Base-by-base conservation (phyloP, 2,113 vertebrate genomes). In the Nerophis ophidion region DNA sequence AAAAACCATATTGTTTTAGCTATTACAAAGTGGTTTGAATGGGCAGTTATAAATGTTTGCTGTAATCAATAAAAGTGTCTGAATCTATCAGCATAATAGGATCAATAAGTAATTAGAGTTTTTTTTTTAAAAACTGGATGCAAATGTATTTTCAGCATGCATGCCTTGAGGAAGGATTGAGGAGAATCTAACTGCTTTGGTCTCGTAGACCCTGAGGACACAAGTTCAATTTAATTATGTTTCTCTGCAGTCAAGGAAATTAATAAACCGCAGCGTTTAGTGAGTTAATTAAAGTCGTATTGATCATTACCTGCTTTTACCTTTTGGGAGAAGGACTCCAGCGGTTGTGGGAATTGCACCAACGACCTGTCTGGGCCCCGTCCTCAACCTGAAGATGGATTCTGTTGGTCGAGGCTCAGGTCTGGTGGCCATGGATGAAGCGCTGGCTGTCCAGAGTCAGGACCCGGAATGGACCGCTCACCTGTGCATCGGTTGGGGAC, bases 51-150 rank as follows among this genome's bases (percentile, higher is more conserved):
- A 38, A 16, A 16, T 17, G 14, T 38, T 38, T 6, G 35, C 48
- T 4, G 8, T 4, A 16, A 69, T 77, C 71, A 55, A 73, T 77
- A 72, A 76, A 66, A 79, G 64, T 60, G 55, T 26, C 34, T 47
- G 52, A 64, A 66, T 67, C 16, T 57, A 57, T 66, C 50, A 55
- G 54, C 50, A 50, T 60, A 65, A 61, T 45, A 47, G 6, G 36
- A 79, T 77, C 74, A 46, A 74, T 77, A 79, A 19, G 34, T 71
- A 75, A 73, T 83, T 77, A 67, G 51, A 14, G 51, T 8, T 47
- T 26, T 2, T 2, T 8, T 47, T 26, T 2, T 2, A 26, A 12
- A 34, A 65, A 59, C 15, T 60, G 3, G 36, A 68, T 60, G 12
- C 36, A 8, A 73, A 72, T 48, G 17, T 60, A 16, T 56, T 34